These are phyloP conservation scores for Eira barbara DNA, from an alignment of 2,113 vertebrate genomes.

Conservation along the genomic window DNA sequence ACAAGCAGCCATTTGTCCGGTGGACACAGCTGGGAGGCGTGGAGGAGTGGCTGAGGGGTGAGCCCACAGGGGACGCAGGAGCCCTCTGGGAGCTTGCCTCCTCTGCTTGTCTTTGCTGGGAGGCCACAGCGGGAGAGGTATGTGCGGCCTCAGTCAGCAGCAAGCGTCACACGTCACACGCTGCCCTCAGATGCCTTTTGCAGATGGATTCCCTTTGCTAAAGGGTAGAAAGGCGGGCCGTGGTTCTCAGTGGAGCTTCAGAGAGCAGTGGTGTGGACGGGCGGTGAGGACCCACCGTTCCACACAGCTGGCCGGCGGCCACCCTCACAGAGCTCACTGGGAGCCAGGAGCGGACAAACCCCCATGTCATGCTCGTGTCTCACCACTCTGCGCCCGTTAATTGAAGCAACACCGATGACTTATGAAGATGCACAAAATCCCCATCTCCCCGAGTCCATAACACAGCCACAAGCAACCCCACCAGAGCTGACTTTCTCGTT, in stretches of 20 bases:
- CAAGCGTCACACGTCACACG: neutral
- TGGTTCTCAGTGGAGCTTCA: neutral
- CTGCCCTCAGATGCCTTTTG: neutral
- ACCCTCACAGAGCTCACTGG: neutral
- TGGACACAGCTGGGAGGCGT: neutral
- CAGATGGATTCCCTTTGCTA: neutral
- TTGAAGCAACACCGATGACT: neutral
- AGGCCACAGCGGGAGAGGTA: rapidly evolving
- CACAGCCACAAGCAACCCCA: neutral
- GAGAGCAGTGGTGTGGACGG: neutral
- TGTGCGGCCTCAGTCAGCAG: neutral
- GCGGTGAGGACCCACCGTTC: neutral
- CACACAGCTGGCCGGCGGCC: rapidly evolving
- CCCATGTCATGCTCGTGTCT: neutral
- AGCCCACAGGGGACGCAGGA: neutral
- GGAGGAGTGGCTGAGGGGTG: too few species aligned
- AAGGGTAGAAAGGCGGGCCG: neutral
- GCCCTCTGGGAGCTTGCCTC: too few species aligned
- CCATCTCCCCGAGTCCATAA: neutral
- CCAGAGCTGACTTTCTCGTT: neutral
- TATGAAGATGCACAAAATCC: neutral
- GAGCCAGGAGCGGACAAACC: conserved; percentile 20
- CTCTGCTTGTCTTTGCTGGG: neutral
- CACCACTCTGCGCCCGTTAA: neutral
- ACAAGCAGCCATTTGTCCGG: neutral